phyloP scores from a whole-genome alignment of 2,113 vertebrate genomes.

The Paraplagusia blochii region DNA sequence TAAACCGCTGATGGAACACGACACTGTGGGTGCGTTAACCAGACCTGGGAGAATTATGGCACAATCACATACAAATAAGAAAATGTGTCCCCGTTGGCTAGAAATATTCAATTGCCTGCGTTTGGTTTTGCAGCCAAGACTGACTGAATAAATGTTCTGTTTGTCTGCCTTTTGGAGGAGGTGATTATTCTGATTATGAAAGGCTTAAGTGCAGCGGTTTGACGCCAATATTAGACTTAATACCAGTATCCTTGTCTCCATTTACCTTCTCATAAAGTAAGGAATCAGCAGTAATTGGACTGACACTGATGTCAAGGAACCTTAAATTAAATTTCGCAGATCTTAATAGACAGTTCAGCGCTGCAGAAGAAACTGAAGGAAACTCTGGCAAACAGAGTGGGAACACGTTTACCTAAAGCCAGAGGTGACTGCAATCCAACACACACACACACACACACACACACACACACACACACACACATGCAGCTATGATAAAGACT shows the following conservation, averaged over 20 bases:
- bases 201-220: constrained; percentile 1
- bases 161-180: constrained; percentile 5
- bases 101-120: constrained; percentile 45
- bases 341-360: not conserved
- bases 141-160: not conserved
- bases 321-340: not conserved
- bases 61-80: constrained; percentile 48
- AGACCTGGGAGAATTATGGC: constrained; percentile 49
- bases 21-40: constrained; percentile 47
- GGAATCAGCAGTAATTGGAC: not conserved
- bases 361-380: not conserved
- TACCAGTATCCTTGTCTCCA: not conserved
- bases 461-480: too few species aligned
- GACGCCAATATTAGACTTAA: not conserved
- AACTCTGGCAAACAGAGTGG: not conserved
- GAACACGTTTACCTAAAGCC: not conserved
- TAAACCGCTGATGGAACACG: constrained; percentile 63
- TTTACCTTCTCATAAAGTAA: not conserved
- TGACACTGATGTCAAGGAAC: not conserved
- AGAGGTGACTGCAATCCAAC: not conserved
- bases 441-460: too few species aligned
- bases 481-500: too few species aligned
- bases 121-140: constrained; percentile 27
- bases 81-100: constrained; percentile 53
- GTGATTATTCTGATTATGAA: not conserved